Base-by-base conservation (phyloP, 2,888 invertebrate genomes). In the Platycheirus rosarum region DNA sequence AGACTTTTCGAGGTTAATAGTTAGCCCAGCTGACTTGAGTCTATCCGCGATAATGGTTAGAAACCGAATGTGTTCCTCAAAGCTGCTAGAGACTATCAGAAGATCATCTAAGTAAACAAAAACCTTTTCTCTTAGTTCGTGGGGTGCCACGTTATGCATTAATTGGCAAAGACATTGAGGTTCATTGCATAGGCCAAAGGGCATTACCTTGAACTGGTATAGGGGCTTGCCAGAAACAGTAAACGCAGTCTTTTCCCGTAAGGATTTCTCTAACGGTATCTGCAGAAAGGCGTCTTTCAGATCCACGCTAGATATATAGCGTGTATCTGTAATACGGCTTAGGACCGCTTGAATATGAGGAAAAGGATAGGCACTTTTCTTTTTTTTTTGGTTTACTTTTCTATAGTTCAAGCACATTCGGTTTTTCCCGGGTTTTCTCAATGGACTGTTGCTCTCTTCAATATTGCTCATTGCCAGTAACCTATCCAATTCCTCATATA, bases 361-460 rank as follows among this genome's bases (percentile, higher is more conserved):
- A n/a, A n/a, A n/a, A n/a, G n/a, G n/a, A n/a, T n/a, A n/a, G n/a
- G n/a, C 55, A 48, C 8, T 84, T 76, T 85, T 78, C 23, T 80
- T 76, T 0, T 87, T 86, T 0, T 87, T 85, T 0, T 23, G 16
- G 44, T 88, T 88, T 0, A 88, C 76, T 37, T 86, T 84, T 3
- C 87, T 26, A 16, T 85, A 86, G 42, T 87, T 87, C 1, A 88
- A 78, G 42, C 87, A 86, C 7, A 87, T 85, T 0, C 86, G 42
- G 23, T 84, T 85, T n/a, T 84, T 85, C 0, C 85, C 3, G 82
- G 70, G 53, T 87, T 87, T 2, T 70, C 86, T 85, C 88, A 88
- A 88, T 0, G 85, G 69, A 23, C 88, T 88, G 4, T 78, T 71
- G 0, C 86, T 49, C 1, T 8, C 9, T 20, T 49, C 49, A 26